Evolutionary conservation across 2,888 invertebrate genomes (phyloP), one percentile per base, ranked within the genome.

Genomic region (Ennomos erosarius): DNA sequence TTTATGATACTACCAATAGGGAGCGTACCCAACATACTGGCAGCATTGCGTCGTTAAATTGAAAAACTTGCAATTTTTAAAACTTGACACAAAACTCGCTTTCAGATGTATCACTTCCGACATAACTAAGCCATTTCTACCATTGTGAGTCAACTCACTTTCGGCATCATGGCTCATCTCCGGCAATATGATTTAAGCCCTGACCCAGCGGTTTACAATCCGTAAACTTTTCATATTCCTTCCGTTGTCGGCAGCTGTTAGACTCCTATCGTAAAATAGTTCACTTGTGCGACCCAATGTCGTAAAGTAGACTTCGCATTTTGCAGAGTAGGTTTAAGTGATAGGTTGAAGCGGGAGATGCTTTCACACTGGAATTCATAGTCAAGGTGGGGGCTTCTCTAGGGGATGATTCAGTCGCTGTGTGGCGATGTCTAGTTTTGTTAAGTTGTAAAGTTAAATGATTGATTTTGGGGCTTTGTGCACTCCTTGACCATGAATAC

Each of bases 291-390:
- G 62, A 65, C 49, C 55, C 47, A 46, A 26, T 38, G 57, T 70
- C 73, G 60, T 75, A 74, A 77, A 75, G 68, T 53, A 64, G 60
- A 42, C 58, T 71, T 46, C 63, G 54, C 52, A 46, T 55, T 47
- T 16, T 26, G 26, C 1, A 26, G 34, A 12, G 9, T 3, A 8
- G 61, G 59, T n/a, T 1, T 46, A 65, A 63, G 66, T 48, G 10
- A 55, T 0, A 54, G 11, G 56, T 37, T 36, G 6, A 0, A 55
- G 62, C 54, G 54, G 43, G 36, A 8, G 0, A 8, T 40, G 13
- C 6, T 40, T 11, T 5, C 4, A 16, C 16, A n/a, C n/a, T n/a
- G n/a, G n/a, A n/a, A n/a, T n/a, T n/a, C n/a, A n/a, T n/a, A n/a
- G n/a, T n/a, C n/a, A n/a, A n/a, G n/a, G n/a, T n/a, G n/a, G n/a